These are phyloP conservation scores for Heliocidaris tuberculata DNA, from an alignment of 35 echinoderm and acorn worm genomes.

Conservation along the genomic window DNA sequence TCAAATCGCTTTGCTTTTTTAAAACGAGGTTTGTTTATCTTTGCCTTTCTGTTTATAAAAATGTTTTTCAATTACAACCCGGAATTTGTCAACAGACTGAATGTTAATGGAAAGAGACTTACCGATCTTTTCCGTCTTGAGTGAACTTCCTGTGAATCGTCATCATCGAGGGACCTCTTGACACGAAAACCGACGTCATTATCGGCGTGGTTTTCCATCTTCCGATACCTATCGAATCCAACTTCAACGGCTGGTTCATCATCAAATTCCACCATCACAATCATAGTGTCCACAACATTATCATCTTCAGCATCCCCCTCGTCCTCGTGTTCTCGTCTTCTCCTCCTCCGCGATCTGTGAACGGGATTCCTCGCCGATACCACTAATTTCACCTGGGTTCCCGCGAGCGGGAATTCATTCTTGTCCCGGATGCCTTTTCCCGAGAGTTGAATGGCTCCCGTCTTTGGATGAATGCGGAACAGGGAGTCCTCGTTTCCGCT, in stretches of 20 bases:
- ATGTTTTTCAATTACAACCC: too few relatives aligned
- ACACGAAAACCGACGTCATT: neutral
- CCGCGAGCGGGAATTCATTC: neutral
- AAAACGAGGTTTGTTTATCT: too few relatives aligned
- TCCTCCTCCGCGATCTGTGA: constrained; percentile 48
- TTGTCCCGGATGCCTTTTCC: neutral
- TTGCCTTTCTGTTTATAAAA: too few relatives aligned
- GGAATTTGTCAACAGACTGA: too few relatives aligned
- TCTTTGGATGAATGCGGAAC: constrained; percentile 81
- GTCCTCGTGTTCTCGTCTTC: neutral
- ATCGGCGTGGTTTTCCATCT: neutral
- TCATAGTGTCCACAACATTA: constrained; percentile 9
- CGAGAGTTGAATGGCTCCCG: constrained; percentile 73
- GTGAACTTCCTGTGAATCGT: constrained; percentile 39
- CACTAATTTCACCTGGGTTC: constrained; percentile 37
- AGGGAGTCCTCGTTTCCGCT: constrained; percentile 72
- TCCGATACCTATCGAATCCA: neutral
- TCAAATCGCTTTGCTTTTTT: too few relatives aligned
- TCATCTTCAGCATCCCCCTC: neutral
- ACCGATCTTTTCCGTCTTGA: constrained; percentile 80
- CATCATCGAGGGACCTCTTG: neutral
- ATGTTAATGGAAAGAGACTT: constrained; percentile 15
- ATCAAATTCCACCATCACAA: constrained; percentile 46
- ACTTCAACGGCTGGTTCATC: constrained; percentile 9
- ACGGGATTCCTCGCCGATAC: constrained; percentile 71